Evolutionary conservation across 2,113 vertebrate genomes (phyloP).

Genomic region (Heptranchias perlo): DNA sequence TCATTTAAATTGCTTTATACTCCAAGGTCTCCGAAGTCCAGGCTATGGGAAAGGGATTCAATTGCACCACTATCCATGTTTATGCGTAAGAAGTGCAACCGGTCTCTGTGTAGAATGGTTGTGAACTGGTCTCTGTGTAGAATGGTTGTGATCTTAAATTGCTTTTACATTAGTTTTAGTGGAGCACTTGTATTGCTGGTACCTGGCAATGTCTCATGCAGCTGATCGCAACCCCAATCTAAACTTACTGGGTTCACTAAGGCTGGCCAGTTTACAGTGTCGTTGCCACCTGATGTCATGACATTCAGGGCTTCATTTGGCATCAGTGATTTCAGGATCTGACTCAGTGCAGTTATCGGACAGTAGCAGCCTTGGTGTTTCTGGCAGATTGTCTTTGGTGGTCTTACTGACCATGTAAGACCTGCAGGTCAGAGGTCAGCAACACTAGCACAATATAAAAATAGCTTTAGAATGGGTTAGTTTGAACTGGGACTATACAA

Average conservation of each 20-base stretch:
- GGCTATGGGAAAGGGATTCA: not conserved
- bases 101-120: not conserved
- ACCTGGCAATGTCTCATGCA: not conserved
- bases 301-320: not conserved
- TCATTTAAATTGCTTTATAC: conserved; percentile 24
- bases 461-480: not conserved
- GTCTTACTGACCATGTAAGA: not conserved
- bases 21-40: not conserved
- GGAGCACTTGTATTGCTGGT: not conserved
- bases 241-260: not conserved
- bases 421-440: not conserved
- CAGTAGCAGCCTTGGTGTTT: not conserved
- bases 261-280: not conserved
- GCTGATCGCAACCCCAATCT: not conserved
- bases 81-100: not conserved
- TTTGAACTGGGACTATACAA: not conserved
- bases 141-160: not conserved
- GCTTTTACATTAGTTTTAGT: not conserved
- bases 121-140: not conserved
- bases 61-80: not conserved
- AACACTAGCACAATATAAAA: not conserved
- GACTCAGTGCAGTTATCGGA: no score
- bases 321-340: not conserved
- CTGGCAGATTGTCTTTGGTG: not conserved
- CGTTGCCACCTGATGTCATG: not conserved